Evolutionary conservation across 2,888 invertebrate genomes (phyloP), one percentile per base, ranked within the genome.

Genomic region (Parascotia fuliginaria): DNA sequence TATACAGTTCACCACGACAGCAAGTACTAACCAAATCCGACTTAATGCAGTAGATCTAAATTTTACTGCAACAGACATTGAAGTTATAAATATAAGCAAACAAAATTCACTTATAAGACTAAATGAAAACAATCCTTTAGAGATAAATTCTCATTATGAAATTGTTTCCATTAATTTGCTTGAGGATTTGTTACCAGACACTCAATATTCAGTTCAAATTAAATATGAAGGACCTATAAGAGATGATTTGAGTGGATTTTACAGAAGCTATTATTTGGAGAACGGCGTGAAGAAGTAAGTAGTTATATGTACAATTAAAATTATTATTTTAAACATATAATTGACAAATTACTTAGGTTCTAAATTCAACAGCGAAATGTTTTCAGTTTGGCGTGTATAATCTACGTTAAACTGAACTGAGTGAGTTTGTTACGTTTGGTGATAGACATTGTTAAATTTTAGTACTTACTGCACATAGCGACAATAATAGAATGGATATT

Each of bases 191-290:
- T 53, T 71, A 39, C 67, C 68, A 0, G 89, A 85, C 1, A 65
- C 73, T 2, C 73, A 74, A 3, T 93, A 95, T 63, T 71, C 65
- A 0, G 69, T 95, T 36, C 79, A 73, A 12, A 93, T 95, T 57
- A 60, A 70, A 0, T 95, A 94, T 62, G 81, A 62, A 0, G 95
- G 95, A 1, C 78, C 83, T 0, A 89, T 95, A 22, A 93, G 93
- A 62, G 79, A 86, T 0, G 93, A 93, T 52, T 81, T 94, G 57
- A 87, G 77, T 45, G 95, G 95, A 42, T 95, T 95, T 64, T 95
- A 95, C 68, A 92, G 92, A 45, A 94, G 94, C 65, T 93, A 91
- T 31, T 95, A 95, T 64, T 67, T 81, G 3, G 83, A 92, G 37
- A 74, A 85, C 16, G 89, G 89, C 0, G 79, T 87, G 28, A 92